phyloP scores from a whole-genome alignment of 1,140 invertebrate species.

The Diabrotica virgifera region DNA sequence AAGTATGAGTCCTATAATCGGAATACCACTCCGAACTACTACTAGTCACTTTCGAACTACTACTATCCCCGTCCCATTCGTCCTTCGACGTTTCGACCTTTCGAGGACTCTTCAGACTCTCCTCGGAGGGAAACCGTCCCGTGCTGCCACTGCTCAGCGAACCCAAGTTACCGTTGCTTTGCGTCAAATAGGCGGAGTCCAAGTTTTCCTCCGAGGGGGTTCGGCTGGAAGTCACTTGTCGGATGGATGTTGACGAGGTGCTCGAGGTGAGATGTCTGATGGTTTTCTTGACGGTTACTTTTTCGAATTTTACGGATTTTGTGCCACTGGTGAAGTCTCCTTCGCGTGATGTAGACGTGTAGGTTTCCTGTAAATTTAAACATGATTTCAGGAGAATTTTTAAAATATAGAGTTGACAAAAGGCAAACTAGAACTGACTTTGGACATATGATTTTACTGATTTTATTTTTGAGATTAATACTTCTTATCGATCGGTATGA shows the following conservation, averaged over 20 bases:
- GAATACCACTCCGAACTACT: constrained; percentile 57
- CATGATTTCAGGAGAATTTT: no score
- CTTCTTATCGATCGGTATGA: no score
- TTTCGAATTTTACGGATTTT: constrained; percentile 65
- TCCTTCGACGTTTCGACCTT: constrained; percentile 33
- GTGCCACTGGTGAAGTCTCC: constrained; percentile 59
- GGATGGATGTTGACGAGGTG: constrained; percentile 27
- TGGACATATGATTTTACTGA: no score
- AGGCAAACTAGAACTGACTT: no score
- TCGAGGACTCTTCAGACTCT: constrained; percentile 48
- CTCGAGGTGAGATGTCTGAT: constrained; percentile 48
- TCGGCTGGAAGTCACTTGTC: constrained; percentile 41
- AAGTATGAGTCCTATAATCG: constrained; percentile 57
- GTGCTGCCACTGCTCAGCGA: constrained; percentile 49
- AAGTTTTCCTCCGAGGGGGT: constrained; percentile 57
- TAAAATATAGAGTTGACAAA: no score
- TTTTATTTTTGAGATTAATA: no score
- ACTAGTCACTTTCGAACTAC: constrained; percentile 37
- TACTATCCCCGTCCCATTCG: constrained; percentile 39
- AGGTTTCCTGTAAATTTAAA: constrained; percentile 53
- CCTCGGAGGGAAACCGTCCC: constrained; percentile 59
- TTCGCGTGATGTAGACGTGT: constrained; percentile 60
- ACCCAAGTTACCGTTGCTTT: constrained; percentile 51
- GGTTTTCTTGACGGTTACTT: constrained; percentile 60
- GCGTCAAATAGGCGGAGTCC: constrained; percentile 58